Conservation (phyloP, 1,140 invertebrate genomes). For the Caenorhabditis inopinata region DNA sequence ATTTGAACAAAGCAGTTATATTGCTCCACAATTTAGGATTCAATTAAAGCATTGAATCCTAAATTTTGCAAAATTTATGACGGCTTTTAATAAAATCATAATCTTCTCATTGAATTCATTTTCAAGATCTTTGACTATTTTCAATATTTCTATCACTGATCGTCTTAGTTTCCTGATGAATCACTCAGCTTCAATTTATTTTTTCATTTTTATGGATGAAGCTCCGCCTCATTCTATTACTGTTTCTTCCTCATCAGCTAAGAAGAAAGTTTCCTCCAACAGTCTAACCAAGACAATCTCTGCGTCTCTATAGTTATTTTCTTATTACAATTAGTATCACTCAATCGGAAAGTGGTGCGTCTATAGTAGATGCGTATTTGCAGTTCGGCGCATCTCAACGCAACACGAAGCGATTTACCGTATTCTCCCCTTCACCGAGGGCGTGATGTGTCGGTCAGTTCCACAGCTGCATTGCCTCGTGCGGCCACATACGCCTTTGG, state of each 20-base stretch:
- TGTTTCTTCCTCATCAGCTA: neutral
- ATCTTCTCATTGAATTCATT: neutral
- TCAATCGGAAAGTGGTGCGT: conserved; percentile 3
- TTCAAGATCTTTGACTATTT: too few relatives aligned
- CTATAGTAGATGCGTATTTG: conserved; percentile 61
- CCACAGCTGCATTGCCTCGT: conserved; percentile 13
- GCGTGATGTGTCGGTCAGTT: conserved; percentile 69
- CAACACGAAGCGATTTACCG: neutral
- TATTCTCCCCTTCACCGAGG: conserved; percentile 67
- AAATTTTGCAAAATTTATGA: too few relatives aligned
- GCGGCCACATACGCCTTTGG: neutral
- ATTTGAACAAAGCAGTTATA: too few relatives aligned
- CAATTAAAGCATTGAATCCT: too few relatives aligned
- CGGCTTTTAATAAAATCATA: too few relatives aligned
- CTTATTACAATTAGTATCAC: neutral
- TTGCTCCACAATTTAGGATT: too few relatives aligned
- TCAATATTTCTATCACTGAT: too few relatives aligned
- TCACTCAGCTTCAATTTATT: too few relatives aligned
- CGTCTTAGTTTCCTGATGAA: too few relatives aligned
- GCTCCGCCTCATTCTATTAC: too few relatives aligned
- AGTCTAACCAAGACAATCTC: conserved; percentile 71
- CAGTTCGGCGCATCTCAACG: neutral
- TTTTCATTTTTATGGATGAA: too few relatives aligned
- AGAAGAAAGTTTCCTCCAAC: too few relatives aligned
- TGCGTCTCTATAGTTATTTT: neutral